These are phyloP conservation scores for Megalops cyprinoides DNA, from an alignment of 2,797 vertebrate genomes.

Conservation along the genomic window DNA sequence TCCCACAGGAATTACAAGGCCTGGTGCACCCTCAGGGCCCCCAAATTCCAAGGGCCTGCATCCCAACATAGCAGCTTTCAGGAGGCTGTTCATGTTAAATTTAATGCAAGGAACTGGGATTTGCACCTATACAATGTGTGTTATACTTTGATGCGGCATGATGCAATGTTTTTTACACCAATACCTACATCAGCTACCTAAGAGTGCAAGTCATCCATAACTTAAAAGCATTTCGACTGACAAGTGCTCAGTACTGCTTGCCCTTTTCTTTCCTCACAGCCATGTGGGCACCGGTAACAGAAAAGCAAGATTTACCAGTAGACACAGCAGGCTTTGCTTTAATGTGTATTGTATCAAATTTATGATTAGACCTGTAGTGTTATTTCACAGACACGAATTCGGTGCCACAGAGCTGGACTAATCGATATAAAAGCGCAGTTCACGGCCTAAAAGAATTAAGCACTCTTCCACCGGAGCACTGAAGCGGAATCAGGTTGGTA, in stretches of 20 bases:
- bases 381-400: background rate
- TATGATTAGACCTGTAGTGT: background rate
- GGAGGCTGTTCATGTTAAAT: too few relatives aligned
- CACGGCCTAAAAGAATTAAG: background rate
- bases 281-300: background rate
- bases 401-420: background rate
- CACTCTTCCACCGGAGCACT: background rate
- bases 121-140: too few relatives aligned
- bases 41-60: too few relatives aligned
- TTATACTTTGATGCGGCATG: too few relatives aligned
- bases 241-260: background rate
- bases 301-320: background rate
- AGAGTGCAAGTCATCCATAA: too few relatives aligned
- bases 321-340: background rate
- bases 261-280: background rate
- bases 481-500: background rate
- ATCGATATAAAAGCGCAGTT: background rate
- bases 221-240: too few relatives aligned
- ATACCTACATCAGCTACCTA: too few relatives aligned
- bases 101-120: too few relatives aligned
- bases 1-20: too few relatives aligned
- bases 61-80: too few relatives aligned
- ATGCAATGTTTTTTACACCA: too few relatives aligned
- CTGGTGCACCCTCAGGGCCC: too few relatives aligned
- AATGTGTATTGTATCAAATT: background rate